Evolutionary conservation across 2,797 vertebrate species (phyloP), one percentile per base, ranked within the genome.

Genomic region (Esox lucius): DNA sequence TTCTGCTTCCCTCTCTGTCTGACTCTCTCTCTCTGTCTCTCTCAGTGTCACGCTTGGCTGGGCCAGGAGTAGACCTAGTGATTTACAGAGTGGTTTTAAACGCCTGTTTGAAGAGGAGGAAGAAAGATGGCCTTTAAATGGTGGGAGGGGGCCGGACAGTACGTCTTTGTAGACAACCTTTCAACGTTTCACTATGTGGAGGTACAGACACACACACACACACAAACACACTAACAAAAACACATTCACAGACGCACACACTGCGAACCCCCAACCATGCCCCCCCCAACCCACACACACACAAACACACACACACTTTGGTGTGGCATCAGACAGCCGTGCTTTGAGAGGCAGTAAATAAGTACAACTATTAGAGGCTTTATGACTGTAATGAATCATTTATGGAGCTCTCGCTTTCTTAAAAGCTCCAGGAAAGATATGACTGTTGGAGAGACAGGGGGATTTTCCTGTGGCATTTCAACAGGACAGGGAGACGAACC

Each of bases 371-470:
- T 84, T 75, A 75, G 74, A 69, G 73, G 49, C 70, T 87, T 87
- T 87, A 87, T 77, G 76, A 69, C 71, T 24, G 76, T 84, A 86
- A 87, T 85, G 79, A 89, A 85, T 78, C 80, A 80, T 89, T 89
- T 86, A 86, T 78, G 78, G 78, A 79, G 77, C 80, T 82, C 71
- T 84, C 75, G 11, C 77, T 84, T 81, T 82, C 71, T 79, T 76
- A 80, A 80, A 78, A 19, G 28, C 48, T 67, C 42, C 42, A 51
- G 64, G n/a, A 15, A 33, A 4, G 66, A 42, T 28, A n/a, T 24
- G 69, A 76, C 11, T n/a, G 15, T 7, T 3, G 12, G 22, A 33
- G 19, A 62, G 56, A 26, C 39, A 53, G 26, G 68, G 68, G 24
- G 59, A 39, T 69, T 53, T 68, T 68, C 69, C 2, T 12, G 65